Evolutionary conservation across 2,797 vertebrate genomes (phyloP).

Genomic region (Tokudaia tokunoshimensis): DNA sequence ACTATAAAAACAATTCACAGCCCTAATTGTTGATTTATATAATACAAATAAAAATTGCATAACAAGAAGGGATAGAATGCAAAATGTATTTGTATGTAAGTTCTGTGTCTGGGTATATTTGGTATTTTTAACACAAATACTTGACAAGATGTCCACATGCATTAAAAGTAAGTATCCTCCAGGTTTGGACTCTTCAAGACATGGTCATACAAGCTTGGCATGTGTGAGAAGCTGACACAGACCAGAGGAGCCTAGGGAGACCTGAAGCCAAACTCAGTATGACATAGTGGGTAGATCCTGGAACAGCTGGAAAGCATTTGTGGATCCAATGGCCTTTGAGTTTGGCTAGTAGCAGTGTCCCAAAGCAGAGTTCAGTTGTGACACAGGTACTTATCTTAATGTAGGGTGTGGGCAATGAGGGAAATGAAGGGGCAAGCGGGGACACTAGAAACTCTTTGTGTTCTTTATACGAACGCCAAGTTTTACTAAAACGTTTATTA

Average conservation of each 20-base stretch:
- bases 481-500: neutral
- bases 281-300: neutral
- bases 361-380: neutral
- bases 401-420: neutral
- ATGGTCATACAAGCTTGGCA: neutral
- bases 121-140: neutral
- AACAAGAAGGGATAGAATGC: neutral
- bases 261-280: neutral
- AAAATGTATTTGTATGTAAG: slow-evolving; percentile 3
- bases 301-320: neutral
- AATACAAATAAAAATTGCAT: neutral
- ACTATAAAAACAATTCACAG: neutral
- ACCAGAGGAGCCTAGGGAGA: neutral
- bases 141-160: neutral
- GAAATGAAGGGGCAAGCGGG: neutral
- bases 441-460: neutral
- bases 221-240: neutral
- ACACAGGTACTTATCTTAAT: neutral
- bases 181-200: neutral
- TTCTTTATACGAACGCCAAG: slow-evolving; percentile 51
- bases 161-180: neutral
- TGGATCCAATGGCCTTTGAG: neutral
- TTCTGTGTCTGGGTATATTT: slow-evolving; percentile 5
- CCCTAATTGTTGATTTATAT: neutral
- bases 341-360: neutral